A percentile compares a stretch with the other conserved stretches of the same genome.
Evolutionary conservation across 2,797 vertebrate genomes (phyloP).

Genomic region (Gorsachius magnificus): DNA sequence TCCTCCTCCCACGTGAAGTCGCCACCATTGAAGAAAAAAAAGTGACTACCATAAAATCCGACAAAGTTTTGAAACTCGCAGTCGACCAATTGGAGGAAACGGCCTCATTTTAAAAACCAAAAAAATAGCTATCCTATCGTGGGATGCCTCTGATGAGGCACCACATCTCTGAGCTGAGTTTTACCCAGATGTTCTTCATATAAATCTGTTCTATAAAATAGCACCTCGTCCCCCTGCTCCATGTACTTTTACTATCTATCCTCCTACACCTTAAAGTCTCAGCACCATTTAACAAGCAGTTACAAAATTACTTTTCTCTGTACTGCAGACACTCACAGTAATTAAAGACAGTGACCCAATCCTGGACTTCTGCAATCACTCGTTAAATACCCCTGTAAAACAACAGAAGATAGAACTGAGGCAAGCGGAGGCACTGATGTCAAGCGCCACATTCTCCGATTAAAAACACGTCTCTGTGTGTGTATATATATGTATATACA

Average conservation of each 20-base stretch:
- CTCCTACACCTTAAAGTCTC: not conserved
- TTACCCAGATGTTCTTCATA: conserved; percentile 3
- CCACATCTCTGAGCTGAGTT: not conserved
- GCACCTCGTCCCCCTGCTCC: conserved; percentile 22
- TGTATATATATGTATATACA: not conserved
- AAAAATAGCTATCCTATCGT: not conserved
- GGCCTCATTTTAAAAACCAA: not conserved
- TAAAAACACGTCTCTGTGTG: not conserved
- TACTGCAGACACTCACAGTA: not conserved
- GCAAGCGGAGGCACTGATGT: not conserved
- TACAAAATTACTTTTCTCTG: not conserved
- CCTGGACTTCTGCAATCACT: not conserved
- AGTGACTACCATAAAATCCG: conserved; percentile 43
- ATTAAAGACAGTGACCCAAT: not conserved
- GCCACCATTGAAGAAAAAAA: conserved; percentile 48
- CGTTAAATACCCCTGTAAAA: not conserved
- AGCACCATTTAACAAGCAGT: conserved; percentile 42
- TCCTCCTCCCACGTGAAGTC: conserved; percentile 26
- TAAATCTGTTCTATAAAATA: conserved; percentile 39
- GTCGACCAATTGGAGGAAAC: not conserved
- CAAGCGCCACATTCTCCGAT: not conserved
- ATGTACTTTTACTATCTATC: not conserved
- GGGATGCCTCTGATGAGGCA: not conserved
- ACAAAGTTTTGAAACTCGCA: conserved; percentile 61
- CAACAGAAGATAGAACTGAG: not conserved